Base-by-base conservation (phyloP, 2,888 invertebrate genomes). In the Aporophyla lueneburgensis region DNA sequence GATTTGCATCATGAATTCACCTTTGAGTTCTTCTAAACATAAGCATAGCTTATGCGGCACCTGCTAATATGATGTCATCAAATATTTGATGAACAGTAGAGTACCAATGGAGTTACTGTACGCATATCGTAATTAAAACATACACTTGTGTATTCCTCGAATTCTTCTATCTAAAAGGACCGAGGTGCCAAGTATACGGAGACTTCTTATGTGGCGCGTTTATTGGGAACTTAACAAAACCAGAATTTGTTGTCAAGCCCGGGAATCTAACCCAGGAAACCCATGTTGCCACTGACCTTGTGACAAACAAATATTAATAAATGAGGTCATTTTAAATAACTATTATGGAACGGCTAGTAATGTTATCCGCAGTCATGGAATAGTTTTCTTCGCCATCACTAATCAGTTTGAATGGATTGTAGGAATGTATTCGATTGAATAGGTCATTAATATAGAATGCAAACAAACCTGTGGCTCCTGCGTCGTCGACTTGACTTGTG, bases 401-500 rank as follows among this genome's bases (percentile, higher is more conserved):
- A 65, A 53, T 79, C 43, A 56, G 27, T 72, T 51, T 68, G n/a
- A 43, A 78, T 51, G 27, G 24, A 59, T 33, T n/a, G 27, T 61
- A 16, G 74, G 1, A 40, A 40, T 24, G 21, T 16, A 43, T 9
- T 43, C 14, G 10, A 33, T 51, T 61, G 46, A 49, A 65, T 46
- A 56, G 7, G 54, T 46, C 19, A 71, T 43, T 27, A 14, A 19
- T 56, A 21, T 21, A 46, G 27, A 54, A 43, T 59, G 24, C 6
- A 61, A 66, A 86, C 87, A 78, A 81, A 97, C 97, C 94, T 97
- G 97, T 65, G 97, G 97, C 91, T 98, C 98, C 86, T 98, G 98
- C 90, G 98, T 98, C 88, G 98, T 97, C 19, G 98, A 98, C 96
- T 99, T 98, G 87, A 99, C 98, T 94, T 98, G 98, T 65, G 99